These are phyloP conservation scores for Porites australiensis DNA, from an alignment of 64 coral and sea anemone genomes.

Conservation along the genomic window DNA sequence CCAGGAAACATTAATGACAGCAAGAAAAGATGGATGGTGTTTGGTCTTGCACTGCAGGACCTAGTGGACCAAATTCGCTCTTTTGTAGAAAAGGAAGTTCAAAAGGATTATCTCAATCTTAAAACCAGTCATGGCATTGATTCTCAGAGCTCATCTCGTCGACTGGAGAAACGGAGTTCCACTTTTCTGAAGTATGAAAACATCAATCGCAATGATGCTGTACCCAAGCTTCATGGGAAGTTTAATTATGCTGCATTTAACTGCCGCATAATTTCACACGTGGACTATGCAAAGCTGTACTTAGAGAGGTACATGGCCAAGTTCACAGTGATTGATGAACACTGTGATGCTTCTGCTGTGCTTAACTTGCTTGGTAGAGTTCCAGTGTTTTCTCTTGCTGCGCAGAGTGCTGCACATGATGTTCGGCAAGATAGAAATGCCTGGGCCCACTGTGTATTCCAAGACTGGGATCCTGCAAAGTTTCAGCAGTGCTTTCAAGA, in stretches of 20 bases:
- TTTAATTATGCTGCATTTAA: neutral
- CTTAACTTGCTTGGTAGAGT: too few species aligned
- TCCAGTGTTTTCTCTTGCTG: neutral
- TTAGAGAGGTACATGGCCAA: slow-evolving; percentile 14
- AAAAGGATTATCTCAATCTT: slow-evolving; percentile 39
- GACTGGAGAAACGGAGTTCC: neutral
- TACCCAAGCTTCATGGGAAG: neutral
- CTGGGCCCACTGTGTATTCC: slow-evolving; percentile 49
- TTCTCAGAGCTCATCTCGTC: slow-evolving; percentile 2
- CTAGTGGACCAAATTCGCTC: slow-evolving; percentile 27
- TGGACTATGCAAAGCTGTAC: slow-evolving; percentile 61
- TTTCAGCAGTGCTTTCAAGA: neutral
- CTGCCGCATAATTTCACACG: slow-evolving; percentile 19
- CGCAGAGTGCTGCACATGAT: slow-evolving; percentile 3
- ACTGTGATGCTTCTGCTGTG: neutral
- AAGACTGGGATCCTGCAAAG: neutral
- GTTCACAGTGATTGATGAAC: neutral
- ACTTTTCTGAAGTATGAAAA: slow-evolving; percentile 33
- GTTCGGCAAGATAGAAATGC: neutral
- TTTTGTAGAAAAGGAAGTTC: slow-evolving; percentile 13
- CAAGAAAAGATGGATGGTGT: slow-evolving; percentile 56
- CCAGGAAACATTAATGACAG: slow-evolving; percentile 12
- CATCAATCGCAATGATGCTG: slow-evolving; percentile 40
- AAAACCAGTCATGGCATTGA: slow-evolving; percentile 31
- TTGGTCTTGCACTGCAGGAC: slow-evolving; percentile 48